A percentile compares a stretch with the other conserved stretches of the same genome.
phyloP scores from a whole-genome alignment of 2,113 vertebrate genomes.

The Onychorhynchus coronatus region DNA sequence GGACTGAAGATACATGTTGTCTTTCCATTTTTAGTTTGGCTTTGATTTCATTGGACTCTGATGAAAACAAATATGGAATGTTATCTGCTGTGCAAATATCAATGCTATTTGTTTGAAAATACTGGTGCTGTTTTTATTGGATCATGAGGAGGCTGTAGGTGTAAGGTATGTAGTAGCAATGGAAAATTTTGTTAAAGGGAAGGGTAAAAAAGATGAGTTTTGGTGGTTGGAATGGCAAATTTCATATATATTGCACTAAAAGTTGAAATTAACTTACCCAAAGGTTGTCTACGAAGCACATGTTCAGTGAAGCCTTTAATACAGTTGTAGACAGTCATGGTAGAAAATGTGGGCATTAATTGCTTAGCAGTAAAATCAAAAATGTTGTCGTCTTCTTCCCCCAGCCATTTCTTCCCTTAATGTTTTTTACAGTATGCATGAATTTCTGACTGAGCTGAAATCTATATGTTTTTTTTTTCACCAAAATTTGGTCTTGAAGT shows the following conservation, averaged over 20 bases:
- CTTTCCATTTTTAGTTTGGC: neutral
- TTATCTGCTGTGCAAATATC: neutral
- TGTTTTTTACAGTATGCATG: neutral
- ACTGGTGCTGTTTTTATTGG: neutral
- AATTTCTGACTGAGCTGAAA: neutral
- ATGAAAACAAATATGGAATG: neutral
- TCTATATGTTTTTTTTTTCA: neutral
- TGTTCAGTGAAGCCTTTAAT: neutral
- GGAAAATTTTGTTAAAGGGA: neutral
- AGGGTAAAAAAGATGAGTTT: neutral
- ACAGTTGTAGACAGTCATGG: neutral
- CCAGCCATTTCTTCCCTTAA: neutral
- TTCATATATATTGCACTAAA: neutral
- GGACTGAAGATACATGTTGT: neutral
- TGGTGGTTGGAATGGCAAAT: neutral
- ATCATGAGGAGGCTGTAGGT: neutral
- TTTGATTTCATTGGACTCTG: neutral
- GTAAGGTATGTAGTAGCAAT: neutral
- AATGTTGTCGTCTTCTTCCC: accelerated
- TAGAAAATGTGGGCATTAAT: neutral
- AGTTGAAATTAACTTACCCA: neutral
- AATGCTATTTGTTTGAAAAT: neutral
- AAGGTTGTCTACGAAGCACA: neutral
- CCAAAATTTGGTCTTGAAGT: neutral
- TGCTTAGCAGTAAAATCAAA: neutral